Percentiles rank a stretch among this genome's conserved stretches.
These are phyloP conservation scores for Alentia gelatinosa DNA, from an alignment of 2,888 invertebrate species.

Conservation along the genomic window DNA sequence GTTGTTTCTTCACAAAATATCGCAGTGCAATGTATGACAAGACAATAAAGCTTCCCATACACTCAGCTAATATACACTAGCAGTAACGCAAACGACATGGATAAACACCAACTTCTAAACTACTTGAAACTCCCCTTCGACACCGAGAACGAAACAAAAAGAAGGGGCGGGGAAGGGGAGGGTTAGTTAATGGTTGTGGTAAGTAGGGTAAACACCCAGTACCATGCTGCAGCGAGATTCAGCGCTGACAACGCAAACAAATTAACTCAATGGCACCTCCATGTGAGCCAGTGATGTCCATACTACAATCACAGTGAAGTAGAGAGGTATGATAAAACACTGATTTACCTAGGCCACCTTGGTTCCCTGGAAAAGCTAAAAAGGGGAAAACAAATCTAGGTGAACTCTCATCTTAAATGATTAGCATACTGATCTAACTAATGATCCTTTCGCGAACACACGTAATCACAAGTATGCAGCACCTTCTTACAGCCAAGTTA, in stretches of 20 bases:
- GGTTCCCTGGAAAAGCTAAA: constrained; percentile 50
- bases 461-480: neutral
- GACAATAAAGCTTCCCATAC: neutral
- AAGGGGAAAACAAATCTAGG: constrained; percentile 29
- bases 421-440: neutral
- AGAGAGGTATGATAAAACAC: neutral
- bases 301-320: constrained; percentile 19
- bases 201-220: neutral
- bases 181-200: neutral
- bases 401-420: constrained; percentile 32
- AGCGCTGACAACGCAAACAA: neutral
- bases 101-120: neutral
- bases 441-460: neutral
- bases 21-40: too few relatives aligned
- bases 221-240: constrained; percentile 38
- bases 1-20: too few relatives aligned
- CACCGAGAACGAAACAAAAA: neutral
- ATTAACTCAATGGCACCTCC: constrained; percentile 27
- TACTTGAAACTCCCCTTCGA: neutral
- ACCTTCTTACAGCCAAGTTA: neutral
- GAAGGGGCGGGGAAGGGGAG: neutral
- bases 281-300: constrained; percentile 8
- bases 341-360: constrained; percentile 52
- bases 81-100: neutral
- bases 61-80: neutral